These are phyloP conservation scores for Sipunculus nudus DNA, from an alignment of 2,888 invertebrate genomes.

Conservation along the genomic window DNA sequence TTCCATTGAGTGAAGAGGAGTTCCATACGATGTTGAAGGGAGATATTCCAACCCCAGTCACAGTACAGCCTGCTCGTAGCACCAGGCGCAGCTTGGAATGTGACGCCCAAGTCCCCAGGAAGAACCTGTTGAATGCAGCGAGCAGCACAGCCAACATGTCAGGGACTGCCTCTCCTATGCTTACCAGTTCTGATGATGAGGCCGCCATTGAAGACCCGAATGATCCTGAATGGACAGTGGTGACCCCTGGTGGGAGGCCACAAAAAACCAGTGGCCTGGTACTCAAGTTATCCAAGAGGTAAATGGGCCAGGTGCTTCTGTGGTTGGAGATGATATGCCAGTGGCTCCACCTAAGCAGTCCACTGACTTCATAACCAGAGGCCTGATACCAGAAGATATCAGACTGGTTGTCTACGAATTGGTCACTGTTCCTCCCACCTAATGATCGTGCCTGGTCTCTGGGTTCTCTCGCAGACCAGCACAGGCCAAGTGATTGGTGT, in stretches of 20 bases:
- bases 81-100: background rate
- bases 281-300: slow-evolving; percentile 34
- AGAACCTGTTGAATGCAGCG: background rate
- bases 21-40: slow-evolving; percentile 46
- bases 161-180: too few relatives aligned
- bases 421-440: too few relatives aligned
- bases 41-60: slow-evolving; percentile 17
- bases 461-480: too few relatives aligned
- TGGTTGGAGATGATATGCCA: too few relatives aligned
- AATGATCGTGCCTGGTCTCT: too few relatives aligned
- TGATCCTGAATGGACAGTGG: slow-evolving; percentile 61
- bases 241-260: slow-evolving; percentile 1
- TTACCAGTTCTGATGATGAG: too few relatives aligned
- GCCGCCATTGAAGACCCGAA: slow-evolving; percentile 51
- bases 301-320: too few relatives aligned
- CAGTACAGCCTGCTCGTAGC: background rate
- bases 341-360: too few relatives aligned
- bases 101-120: background rate
- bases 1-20: slow-evolving; percentile 55
- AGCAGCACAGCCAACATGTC: background rate
- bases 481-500: too few relatives aligned
- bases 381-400: too few relatives aligned
- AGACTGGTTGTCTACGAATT: too few relatives aligned
- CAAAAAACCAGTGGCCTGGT: slow-evolving; percentile 16
- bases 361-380: too few relatives aligned